Base-by-base conservation (phyloP, 2,113 vertebrate genomes). In the Aplodontia rufa region DNA sequence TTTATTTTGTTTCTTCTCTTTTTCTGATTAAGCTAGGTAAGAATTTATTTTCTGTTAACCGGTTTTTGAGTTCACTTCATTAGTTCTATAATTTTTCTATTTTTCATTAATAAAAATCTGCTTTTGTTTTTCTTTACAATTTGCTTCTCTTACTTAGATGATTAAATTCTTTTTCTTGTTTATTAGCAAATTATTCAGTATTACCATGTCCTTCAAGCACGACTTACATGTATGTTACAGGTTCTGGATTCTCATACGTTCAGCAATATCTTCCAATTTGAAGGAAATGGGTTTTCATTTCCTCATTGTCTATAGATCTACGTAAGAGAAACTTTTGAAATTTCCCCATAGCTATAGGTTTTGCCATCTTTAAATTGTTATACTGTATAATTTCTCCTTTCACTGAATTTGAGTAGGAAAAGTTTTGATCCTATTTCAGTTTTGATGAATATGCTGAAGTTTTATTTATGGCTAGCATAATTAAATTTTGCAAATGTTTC, bases 301-400 rank as follows among this genome's bases (percentile, higher is more conserved):
- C 32, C 24, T 91, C 64, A 71, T 60, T 88, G n/a, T 88, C 45
- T 96, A 28, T 35, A 42, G 13, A 58, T 35, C 47, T 85, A 1
- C 66, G 42, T 81, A 64, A 86, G 37, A 55, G 20, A 76, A 80
- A 68, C 26, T 26, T 78, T 62, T 68, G 9, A 90, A 79, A 81
- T 76, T 75, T 84, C 17, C 76, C 82, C 20, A 55, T 35, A 22
- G 26, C 16, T 87, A 13, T 55, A 30, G 86, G 76, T 96, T 94
- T 32, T 68, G 22, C n/a, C 87, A 8, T 72, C 76, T 90, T 85
- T 30, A 62, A 88, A 78, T 47, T 74, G 26, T 9, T 60, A 40
- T 90, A 80, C 35, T 94, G 83, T 83, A 32, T 79, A 96, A 69
- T 89, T 58, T 85, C 28, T 89, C 35, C 8, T 64, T 83, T 93